Conservation (phyloP, 2,888 invertebrate species). For the Abscondita cerata region DNA sequence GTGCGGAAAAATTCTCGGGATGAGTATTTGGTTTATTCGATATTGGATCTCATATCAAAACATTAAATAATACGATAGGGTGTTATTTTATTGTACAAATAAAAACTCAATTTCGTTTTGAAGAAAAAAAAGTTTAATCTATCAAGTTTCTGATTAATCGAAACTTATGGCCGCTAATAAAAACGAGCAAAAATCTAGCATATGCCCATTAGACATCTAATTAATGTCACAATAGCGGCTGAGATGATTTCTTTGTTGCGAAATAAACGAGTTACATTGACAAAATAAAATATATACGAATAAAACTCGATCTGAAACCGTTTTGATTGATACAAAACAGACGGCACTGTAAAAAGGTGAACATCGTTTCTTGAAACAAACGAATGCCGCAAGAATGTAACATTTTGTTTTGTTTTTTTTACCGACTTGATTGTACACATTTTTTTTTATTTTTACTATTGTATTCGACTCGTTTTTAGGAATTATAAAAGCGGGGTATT, state of each 20-base stretch:
- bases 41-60: slow-evolving; percentile 51
- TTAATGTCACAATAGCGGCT: slow-evolving; percentile 56
- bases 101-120: slow-evolving; percentile 13
- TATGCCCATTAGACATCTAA: slow-evolving; percentile 56
- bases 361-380: slow-evolving; percentile 51
- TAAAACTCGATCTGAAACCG: slow-evolving; percentile 47
- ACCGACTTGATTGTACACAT: slow-evolving; percentile 45
- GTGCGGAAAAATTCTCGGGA: slow-evolving; percentile 45
- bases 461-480: slow-evolving; percentile 51
- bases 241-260: slow-evolving; percentile 55
- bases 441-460: slow-evolving; percentile 48
- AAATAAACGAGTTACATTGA: slow-evolving; percentile 49
- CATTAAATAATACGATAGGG: slow-evolving; percentile 43
- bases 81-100: slow-evolving; percentile 14
- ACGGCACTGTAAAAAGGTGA: slow-evolving; percentile 55
- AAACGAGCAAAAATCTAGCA: slow-evolving; percentile 52
- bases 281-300: slow-evolving; percentile 50
- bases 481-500: slow-evolving; percentile 53
- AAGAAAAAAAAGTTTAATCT: slow-evolving; percentile 9
- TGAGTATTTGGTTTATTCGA: slow-evolving; percentile 46
- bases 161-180: slow-evolving; percentile 45
- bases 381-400: slow-evolving; percentile 55
- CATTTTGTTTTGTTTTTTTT: slow-evolving; percentile 49
- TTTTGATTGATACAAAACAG: slow-evolving; percentile 58
- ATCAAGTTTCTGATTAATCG: neutral